These are phyloP conservation scores for Lordiphosa mommai DNA, from an alignment of 1,140 invertebrate species.

Conservation along the genomic window DNA sequence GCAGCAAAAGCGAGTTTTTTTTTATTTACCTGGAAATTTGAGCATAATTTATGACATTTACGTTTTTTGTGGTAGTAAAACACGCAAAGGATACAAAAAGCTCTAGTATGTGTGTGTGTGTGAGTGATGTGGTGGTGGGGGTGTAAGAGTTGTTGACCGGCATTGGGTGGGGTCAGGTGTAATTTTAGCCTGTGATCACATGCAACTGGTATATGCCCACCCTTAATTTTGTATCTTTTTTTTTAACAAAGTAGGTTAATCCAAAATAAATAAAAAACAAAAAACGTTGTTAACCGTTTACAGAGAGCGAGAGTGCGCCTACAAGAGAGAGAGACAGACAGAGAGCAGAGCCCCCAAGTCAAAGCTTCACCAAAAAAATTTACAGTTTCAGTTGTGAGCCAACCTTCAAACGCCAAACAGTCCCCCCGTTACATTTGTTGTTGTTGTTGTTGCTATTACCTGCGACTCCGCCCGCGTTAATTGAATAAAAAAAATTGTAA, in stretches of 20 bases:
- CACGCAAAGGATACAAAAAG: slow-evolving; percentile 58
- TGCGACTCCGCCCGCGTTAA: slow-evolving; percentile 45
- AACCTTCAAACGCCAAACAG: slow-evolving; percentile 53
- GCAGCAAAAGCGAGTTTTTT: slow-evolving; percentile 15
- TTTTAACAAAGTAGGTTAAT: slow-evolving; percentile 49
- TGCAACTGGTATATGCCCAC: slow-evolving; percentile 64
- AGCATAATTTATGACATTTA: slow-evolving; percentile 36
- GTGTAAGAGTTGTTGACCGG: slow-evolving; percentile 48
- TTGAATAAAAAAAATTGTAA: slow-evolving; percentile 33
- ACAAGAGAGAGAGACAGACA: slow-evolving; percentile 53
- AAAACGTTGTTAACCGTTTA: slow-evolving; percentile 60
- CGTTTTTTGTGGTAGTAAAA: slow-evolving; percentile 51
- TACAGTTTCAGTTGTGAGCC: slow-evolving; percentile 57
- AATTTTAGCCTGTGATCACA: slow-evolving; percentile 60
- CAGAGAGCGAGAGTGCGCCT: slow-evolving; percentile 41
- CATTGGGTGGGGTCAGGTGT: slow-evolving; percentile 29
- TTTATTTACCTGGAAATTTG: slow-evolving; percentile 61
- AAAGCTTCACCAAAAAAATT: slow-evolving; percentile 37
- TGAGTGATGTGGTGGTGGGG: background rate
- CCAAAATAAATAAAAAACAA: slow-evolving; percentile 55
- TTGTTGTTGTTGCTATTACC: slow-evolving; percentile 21
- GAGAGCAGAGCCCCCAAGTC: slow-evolving; percentile 26
- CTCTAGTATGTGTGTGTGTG: slow-evolving; percentile 9
- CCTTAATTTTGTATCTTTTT: slow-evolving; percentile 34
- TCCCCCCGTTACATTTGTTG: slow-evolving; percentile 12